phyloP scores from a whole-genome alignment of 2,797 vertebrate species.

The Ciconia nigra region DNA sequence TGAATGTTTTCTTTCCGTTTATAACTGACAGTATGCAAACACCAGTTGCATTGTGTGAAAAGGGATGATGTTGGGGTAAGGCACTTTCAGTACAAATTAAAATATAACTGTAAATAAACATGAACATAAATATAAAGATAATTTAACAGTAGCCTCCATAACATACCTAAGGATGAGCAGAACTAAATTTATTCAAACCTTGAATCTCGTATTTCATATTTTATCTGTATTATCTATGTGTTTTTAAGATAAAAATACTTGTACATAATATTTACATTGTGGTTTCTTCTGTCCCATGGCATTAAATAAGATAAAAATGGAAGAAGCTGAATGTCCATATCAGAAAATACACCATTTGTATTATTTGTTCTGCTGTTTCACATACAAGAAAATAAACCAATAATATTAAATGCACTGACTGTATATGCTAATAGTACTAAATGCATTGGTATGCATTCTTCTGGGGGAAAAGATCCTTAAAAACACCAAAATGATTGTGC shows the following conservation, averaged over 20 bases:
- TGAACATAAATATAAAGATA: neutral
- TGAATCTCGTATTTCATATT: neutral
- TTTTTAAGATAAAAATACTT: neutral
- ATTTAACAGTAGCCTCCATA: neutral
- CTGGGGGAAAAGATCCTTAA: neutral
- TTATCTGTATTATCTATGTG: neutral
- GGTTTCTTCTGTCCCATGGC: neutral
- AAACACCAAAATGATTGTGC: neutral
- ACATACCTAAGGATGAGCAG: neutral
- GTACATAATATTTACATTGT: neutral
- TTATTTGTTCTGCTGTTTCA: neutral
- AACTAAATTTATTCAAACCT: neutral
- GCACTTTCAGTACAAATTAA: neutral
- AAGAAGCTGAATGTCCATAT: neutral
- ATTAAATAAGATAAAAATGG: neutral
- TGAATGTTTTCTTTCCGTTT: neutral
- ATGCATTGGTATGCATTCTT: neutral
- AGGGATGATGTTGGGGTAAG: neutral
- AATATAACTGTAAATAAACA: neutral
- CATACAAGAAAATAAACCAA: neutral
- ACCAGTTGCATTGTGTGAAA: neutral
- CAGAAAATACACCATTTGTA: neutral
- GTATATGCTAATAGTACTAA: neutral
- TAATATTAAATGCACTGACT: neutral
- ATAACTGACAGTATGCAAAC: neutral